phyloP scores from a whole-genome alignment of 2,797 vertebrate genomes.

The Orestias chungarensis region DNA sequence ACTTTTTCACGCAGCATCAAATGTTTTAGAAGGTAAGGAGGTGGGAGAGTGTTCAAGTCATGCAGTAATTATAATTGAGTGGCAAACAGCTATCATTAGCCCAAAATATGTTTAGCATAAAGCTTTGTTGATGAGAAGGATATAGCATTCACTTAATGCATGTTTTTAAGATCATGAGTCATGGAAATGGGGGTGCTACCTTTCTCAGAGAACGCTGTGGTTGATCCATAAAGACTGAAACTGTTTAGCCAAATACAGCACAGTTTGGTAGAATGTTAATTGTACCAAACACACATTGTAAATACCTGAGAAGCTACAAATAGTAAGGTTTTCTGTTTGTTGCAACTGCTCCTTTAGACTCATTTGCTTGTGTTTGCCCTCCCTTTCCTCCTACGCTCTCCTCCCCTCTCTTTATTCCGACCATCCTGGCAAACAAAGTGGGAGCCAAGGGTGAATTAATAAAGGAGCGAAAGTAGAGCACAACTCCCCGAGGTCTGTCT shows the following conservation, averaged over 20 bases:
- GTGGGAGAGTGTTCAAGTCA: no score
- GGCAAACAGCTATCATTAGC: no score
- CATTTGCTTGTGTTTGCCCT: slow-evolving; percentile 36
- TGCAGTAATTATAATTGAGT: no score
- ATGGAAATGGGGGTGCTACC: no score
- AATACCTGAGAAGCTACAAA: background rate
- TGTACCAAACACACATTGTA: background rate
- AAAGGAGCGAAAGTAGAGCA: slow-evolving; percentile 80
- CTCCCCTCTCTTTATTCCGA: slow-evolving; percentile 34
- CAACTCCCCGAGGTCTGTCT: slow-evolving; percentile 75
- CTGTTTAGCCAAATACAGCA: no score
- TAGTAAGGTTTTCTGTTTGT: slow-evolving; percentile 24
- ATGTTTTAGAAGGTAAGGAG: no score
- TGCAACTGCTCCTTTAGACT: slow-evolving; percentile 32
- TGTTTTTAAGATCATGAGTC: background rate
- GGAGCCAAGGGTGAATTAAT: slow-evolving; percentile 75
- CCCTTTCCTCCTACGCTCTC: slow-evolving; percentile 22
- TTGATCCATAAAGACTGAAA: no score
- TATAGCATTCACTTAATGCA: background rate
- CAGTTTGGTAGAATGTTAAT: background rate
- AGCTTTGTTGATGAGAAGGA: no score
- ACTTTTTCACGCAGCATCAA: no score
- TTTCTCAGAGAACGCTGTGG: no score
- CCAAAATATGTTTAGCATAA: no score
- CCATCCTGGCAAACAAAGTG: slow-evolving; percentile 61